Base-by-base conservation (phyloP, 2,113 vertebrate genomes). In the Toxotes chatareus region DNA sequence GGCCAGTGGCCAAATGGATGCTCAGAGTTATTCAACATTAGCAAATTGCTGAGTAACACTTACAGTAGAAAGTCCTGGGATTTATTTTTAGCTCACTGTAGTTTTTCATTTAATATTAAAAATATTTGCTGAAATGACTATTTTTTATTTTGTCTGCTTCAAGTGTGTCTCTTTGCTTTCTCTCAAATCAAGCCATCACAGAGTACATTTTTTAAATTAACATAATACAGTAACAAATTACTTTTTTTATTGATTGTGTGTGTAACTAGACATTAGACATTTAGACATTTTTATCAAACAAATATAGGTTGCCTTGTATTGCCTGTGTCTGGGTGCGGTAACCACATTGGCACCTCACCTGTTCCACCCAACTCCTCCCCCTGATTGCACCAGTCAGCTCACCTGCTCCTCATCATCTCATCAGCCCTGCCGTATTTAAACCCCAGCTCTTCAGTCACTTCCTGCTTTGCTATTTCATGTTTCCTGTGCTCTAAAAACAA, bases 1-100 rank as follows among this genome's bases (percentile, higher is more conserved):
- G 72, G 67, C 36, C 51, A 7, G 27, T 12, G 12, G 47, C 76
- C 87, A 86, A 77, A 75, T 53, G 19, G 36, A 34, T 40, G 17
- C 57, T 46, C 27, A 16, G 46, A 72, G 31, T 76, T 32, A 36
- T 49, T 70, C 19, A 21, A 32, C 6, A 49, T 69, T 42, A 71
- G 12, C 47, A 63, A 27, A 68, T 11, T 73, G 49, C 38, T 49
- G 65, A 76, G 13, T 68, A 61, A 76, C 21, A 76, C n/a, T 55
- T 38, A 38, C 2, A 32, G 32, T 40, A 21, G 21, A 32, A 55
- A 79, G 1, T 19, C 9, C 51, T 36, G 36, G 21, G 38, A 32
- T 71, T 55, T n/a, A 67, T 34, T 49, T 27, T 53, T 44, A 34
- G 27, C 40, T 71, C 19, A 70, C 49, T 42, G 19, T 36, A n/a